These are phyloP conservation scores for Athene noctua DNA, from an alignment of 2,113 vertebrate species.

Conservation along the genomic window DNA sequence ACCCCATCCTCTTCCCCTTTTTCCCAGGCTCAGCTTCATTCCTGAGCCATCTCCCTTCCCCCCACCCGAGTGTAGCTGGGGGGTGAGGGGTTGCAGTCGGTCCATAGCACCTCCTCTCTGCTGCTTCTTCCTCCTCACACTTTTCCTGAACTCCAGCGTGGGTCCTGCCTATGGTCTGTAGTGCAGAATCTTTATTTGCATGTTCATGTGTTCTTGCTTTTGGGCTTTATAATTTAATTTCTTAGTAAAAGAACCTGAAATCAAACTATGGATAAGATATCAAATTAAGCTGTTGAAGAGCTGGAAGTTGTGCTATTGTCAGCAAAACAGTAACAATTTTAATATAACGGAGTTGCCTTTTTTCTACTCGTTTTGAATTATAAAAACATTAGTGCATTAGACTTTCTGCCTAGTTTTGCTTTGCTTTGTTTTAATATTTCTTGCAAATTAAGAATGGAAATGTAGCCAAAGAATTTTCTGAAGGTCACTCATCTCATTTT, in stretches of 20 bases:
- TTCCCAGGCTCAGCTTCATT: neutral
- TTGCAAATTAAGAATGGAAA: neutral
- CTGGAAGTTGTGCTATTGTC: neutral
- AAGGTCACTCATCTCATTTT: neutral
- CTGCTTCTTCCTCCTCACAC: neutral
- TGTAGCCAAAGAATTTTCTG: neutral
- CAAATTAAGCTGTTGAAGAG: neutral
- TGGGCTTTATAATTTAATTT: neutral
- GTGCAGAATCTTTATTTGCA: neutral
- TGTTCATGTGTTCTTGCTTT: neutral
- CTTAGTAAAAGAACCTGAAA: neutral
- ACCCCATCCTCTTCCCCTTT: neutral
- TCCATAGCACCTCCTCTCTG: neutral
- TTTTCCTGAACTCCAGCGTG: neutral
- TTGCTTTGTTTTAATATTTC: neutral
- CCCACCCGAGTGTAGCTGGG: rapidly evolving
- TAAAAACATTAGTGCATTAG: neutral
- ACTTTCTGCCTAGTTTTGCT: neutral
- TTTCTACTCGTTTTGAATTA: neutral
- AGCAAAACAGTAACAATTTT: neutral
- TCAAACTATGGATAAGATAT: neutral
- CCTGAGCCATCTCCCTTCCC: neutral
- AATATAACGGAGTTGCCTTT: neutral
- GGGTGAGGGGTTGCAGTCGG: neutral
- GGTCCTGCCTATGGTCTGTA: neutral